These are phyloP conservation scores for Strigamia maritima DNA, from an alignment of 2,888 invertebrate genomes.

Conservation along the genomic window DNA sequence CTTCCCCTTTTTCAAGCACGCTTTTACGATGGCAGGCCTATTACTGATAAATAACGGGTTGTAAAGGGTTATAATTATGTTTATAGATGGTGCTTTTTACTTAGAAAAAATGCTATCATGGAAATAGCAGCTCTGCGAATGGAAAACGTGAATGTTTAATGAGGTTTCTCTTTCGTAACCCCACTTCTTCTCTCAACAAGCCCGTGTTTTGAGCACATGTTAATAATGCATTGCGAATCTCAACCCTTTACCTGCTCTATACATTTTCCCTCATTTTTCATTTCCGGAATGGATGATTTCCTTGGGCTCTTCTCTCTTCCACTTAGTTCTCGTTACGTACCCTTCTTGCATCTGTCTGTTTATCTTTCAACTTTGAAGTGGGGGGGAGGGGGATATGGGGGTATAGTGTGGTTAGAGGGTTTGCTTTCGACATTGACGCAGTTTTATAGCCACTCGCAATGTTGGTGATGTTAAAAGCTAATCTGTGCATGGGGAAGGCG, in stretches of 20 bases:
- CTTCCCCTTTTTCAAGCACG: not conserved
- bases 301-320: not conserved
- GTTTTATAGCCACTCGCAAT: conserved; percentile 1
- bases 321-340: not conserved
- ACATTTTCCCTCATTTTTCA: conserved; percentile 8
- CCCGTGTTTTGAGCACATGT: conserved; percentile 1
- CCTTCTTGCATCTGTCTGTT: conserved; percentile 10
- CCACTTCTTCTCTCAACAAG: not conserved
- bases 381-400: not conserved
- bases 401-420: not conserved
- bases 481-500: conserved; percentile 13
- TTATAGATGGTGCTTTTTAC: not conserved
- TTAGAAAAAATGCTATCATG: conserved; percentile 8
- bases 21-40: not conserved
- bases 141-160: conserved; percentile 22
- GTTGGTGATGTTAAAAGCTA: conserved; percentile 8
- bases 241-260: conserved; percentile 7
- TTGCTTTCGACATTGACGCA: conserved; percentile 8
- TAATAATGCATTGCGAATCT: conserved; percentile 19
- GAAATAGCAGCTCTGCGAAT: not conserved
- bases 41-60: conserved; percentile 11
- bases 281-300: conserved; percentile 13
- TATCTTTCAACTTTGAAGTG: conserved; percentile 16
- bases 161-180: conserved; percentile 1
- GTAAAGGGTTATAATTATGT: conserved; percentile 22